Percentiles rank a stretch among this genome's conserved stretches.
phyloP scores from a whole-genome alignment of 2,113 vertebrate species.

The Willisornis vidua region DNA sequence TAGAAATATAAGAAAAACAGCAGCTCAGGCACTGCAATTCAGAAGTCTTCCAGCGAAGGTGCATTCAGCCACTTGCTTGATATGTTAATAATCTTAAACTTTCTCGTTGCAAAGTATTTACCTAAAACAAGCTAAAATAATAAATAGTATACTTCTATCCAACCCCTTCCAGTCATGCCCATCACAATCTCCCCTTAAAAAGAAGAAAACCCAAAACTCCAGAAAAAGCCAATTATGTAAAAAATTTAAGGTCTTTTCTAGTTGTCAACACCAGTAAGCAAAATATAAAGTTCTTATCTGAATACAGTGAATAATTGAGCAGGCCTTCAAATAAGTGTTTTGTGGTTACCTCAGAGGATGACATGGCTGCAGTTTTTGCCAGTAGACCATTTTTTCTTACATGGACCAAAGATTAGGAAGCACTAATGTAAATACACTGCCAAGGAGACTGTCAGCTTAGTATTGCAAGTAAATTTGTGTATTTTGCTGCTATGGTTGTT shows the following conservation, averaged over 20 bases:
- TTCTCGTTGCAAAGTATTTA: background rate
- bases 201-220: background rate
- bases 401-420: background rate
- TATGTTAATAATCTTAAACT: background rate
- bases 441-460: background rate
- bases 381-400: background rate
- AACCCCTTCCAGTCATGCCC: background rate
- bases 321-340: background rate
- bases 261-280: background rate
- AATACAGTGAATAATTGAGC: background rate
- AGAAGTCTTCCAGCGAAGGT: background rate
- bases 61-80: background rate
- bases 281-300: background rate
- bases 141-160: background rate
- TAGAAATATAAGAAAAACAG: background rate
- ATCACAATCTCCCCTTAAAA: accelerated
- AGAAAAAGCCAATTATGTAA: background rate
- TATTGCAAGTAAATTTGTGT: accelerated
- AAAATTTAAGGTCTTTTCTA: background rate
- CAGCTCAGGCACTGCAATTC: background rate
- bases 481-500: background rate
- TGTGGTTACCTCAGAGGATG: background rate
- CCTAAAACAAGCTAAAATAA: background rate
- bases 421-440: accelerated
- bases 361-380: background rate